A percentile compares a stretch with the other conserved stretches of the same genome.
Conservation (phyloP, 1,140 invertebrate species). For the Drosophila novamexicana region DNA sequence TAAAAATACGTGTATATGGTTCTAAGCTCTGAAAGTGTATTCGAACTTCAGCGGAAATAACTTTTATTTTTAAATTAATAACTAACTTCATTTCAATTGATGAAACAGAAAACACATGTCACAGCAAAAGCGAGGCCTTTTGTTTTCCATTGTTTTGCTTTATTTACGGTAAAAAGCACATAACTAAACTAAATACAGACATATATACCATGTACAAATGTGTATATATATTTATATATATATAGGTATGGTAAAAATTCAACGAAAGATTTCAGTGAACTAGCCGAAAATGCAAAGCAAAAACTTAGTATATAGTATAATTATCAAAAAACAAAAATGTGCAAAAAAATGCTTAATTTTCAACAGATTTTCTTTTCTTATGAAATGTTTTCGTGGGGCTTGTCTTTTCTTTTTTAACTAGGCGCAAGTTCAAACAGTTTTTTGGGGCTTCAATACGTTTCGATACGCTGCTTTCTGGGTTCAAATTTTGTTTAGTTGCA, state of each 20-base stretch:
- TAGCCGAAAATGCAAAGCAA: slow-evolving; percentile 38
- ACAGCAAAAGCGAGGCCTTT: background rate
- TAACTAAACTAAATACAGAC: slow-evolving; percentile 28
- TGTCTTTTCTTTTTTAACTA: slow-evolving; percentile 6
- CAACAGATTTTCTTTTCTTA: background rate
- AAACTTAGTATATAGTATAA: slow-evolving; percentile 27
- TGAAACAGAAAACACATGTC: slow-evolving; percentile 18
- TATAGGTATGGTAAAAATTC: slow-evolving; percentile 30
- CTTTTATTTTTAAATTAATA: background rate
- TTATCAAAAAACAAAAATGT: slow-evolving; percentile 22
- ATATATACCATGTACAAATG: slow-evolving; percentile 1
- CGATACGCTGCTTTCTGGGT: background rate
- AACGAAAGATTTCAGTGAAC: slow-evolving; percentile 66
- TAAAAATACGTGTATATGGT: background rate
- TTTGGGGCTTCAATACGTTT: background rate
- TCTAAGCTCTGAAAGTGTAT: background rate
- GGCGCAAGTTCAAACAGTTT: background rate
- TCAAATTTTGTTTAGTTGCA: background rate
- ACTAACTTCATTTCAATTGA: slow-evolving; percentile 6
- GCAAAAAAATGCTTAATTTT: slow-evolving; percentile 8
- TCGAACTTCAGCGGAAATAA: background rate
- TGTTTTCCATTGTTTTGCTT: slow-evolving; percentile 32
- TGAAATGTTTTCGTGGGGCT: slow-evolving; percentile 12
- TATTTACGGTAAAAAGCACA: slow-evolving; percentile 46
- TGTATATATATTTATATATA: slow-evolving; percentile 14